Percentiles rank a stretch among this genome's conserved stretches.
Evolutionary conservation across 2,113 vertebrate genomes (phyloP).

Genomic region (Lagenorhynchus albirostris): DNA sequence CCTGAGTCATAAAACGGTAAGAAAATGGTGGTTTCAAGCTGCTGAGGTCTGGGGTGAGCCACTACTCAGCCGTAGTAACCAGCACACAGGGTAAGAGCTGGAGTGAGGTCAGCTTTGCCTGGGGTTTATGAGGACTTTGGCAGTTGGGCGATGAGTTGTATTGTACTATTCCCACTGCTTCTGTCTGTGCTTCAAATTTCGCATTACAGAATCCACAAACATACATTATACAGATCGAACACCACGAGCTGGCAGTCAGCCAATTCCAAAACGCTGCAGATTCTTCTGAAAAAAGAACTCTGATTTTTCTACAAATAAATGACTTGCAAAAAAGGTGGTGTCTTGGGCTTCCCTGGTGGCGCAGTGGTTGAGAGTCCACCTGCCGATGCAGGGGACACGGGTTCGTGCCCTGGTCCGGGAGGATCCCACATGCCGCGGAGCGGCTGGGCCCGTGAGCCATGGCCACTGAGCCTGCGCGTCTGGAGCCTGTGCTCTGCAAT

Average conservation of each 20-base stretch:
- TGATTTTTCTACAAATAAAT: not conserved
- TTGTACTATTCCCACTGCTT: fast-evolving
- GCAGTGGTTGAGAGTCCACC: not conserved
- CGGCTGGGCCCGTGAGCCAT: too few relatives aligned
- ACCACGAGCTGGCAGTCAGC: not conserved
- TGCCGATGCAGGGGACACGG: not conserved
- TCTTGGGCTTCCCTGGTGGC: not conserved
- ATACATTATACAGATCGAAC: not conserved
- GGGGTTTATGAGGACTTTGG: not conserved
- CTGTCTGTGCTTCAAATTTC: not conserved
- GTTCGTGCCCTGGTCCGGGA: not conserved
- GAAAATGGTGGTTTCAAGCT: not conserved
- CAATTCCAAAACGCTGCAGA: not conserved
- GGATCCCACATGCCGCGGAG: not conserved
- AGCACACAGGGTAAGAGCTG: not conserved
- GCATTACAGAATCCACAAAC: not conserved
- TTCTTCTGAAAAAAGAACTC: not conserved
- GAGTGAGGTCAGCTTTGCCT: too few relatives aligned
- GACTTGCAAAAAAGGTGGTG: too few relatives aligned
- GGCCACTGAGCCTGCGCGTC: too few relatives aligned
- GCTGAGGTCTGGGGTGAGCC: not conserved
- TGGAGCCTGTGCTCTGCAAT: too few relatives aligned
- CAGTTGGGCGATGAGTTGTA: not conserved
- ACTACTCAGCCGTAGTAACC: fast-evolving
- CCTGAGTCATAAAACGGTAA: not conserved